Evolutionary conservation across 1,140 invertebrate species (phyloP).

Genomic region (Lepidurus packardi): DNA sequence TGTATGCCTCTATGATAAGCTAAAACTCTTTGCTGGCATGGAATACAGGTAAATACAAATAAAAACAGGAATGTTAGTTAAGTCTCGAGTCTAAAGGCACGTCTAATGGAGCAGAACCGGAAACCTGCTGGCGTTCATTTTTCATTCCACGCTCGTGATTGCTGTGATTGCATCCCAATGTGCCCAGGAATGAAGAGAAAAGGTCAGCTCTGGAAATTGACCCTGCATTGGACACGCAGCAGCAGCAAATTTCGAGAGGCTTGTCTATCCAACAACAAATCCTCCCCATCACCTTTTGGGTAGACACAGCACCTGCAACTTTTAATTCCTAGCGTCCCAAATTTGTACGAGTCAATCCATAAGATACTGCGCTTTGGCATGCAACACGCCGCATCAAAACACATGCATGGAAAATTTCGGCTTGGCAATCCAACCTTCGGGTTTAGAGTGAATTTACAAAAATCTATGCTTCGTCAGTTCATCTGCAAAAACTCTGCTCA

Average conservation of each 20-base stretch:
- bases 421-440: slow-evolving; percentile 1
- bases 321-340: not conserved
- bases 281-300: not conserved
- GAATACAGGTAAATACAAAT: too few species aligned
- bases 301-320: not conserved
- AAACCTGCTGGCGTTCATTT: not conserved
- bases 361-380: slow-evolving; percentile 4
- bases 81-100: not conserved
- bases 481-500: not conserved
- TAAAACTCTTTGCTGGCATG: too few species aligned
- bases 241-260: not conserved
- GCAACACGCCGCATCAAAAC: not conserved
- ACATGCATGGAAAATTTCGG: not conserved
- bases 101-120: not conserved
- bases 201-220: slow-evolving; percentile 17
- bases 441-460: not conserved
- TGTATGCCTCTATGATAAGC: too few species aligned
- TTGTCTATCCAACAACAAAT: not conserved
- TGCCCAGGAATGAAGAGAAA: not conserved
- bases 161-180: slow-evolving; percentile 17
- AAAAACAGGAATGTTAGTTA: not conserved
- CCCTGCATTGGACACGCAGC: slow-evolving; percentile 17
- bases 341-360: not conserved
- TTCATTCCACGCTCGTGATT: slow-evolving; percentile 12
- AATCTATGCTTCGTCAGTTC: not conserved